Base-by-base conservation (phyloP, 23 tunicate species). In the Styela clava region DNA sequence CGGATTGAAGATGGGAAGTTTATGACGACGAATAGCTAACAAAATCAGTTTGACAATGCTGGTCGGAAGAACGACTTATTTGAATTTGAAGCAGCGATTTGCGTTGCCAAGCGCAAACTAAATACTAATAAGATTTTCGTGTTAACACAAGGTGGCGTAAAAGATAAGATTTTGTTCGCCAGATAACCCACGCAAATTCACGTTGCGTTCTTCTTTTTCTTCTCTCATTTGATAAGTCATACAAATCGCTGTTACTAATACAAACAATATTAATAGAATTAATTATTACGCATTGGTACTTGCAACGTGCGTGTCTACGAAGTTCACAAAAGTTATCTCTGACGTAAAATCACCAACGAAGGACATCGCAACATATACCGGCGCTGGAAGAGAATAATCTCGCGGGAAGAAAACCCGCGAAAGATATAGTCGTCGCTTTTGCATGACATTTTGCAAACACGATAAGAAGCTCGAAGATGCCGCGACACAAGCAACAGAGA, bases 401-500 rank as follows among this genome's bases (percentile, higher is more conserved):
- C 9, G 56, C 56, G 56, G 56, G 56, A 44, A 44, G 56, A 44
- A 7, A 44, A 44, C 56, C 30, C 71, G 31, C 19, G 16, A 19
- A 25, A 67, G 2, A 67, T 16, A 29, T 22, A 67, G 71, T 24
- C 71, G 12, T 67, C 71, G 31, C 22, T 44, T 12, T 18, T 25
- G 71, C 30, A 67, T 1, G 16, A 18, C 0, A 67, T 29, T 67
- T 67, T 27, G 56, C 12, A 12, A 12, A 44, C 12, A 5, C 56
- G 56, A 12, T 12, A 44, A 44, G 56, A 44, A 12, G 56, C 56
- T 7, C 56, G 56, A 44, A 79, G 44, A 90, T 90, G 95, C 86
- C 95, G 24, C 74, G 95, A 77, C 85, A 89, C 34, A 90, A 90
- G 79, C 95, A 90, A 74, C 83, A 88, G 84, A 74, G 87, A 51